Base-by-base conservation (phyloP, 53 echinoderm and acorn worm genomes). In the Astropecten irregularis region DNA sequence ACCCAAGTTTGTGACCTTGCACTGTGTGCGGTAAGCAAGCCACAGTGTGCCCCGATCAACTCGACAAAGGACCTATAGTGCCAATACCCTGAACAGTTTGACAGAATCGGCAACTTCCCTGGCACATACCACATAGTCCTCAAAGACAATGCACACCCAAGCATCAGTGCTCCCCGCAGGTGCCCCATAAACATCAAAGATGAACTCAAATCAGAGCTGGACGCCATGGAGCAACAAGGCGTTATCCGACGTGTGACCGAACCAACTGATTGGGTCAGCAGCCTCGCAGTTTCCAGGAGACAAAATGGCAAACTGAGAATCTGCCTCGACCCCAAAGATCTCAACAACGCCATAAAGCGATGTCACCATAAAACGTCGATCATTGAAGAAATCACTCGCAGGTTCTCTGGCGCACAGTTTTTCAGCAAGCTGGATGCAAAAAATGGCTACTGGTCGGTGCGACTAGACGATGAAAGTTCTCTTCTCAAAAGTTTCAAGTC, bases 181-280 rank as follows among this genome's bases (percentile, higher is more conserved):
- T n/a, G n/a, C n/a, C n/a, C n/a, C n/a, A n/a, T n/a, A n/a, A n/a
- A n/a, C n/a, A n/a, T n/a, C n/a, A n/a, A n/a, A n/a, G n/a, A n/a
- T n/a, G n/a, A n/a, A n/a, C n/a, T n/a, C n/a, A n/a, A n/a, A n/a
- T n/a, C n/a, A n/a, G n/a, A n/a, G n/a, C n/a, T n/a, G n/a, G n/a
- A n/a, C n/a, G n/a, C n/a, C n/a, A n/a, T n/a, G n/a, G n/a, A n/a
- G n/a, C n/a, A n/a, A n/a, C n/a, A n/a, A n/a, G n/a, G n/a, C n/a
- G n/a, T n/a, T n/a, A n/a, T n/a, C n/a, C n/a, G n/a, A n/a, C n/a
- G n/a, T n/a, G n/a, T n/a, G 4, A 86, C 82, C 32, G 86, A 86
- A 27, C 90, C 77, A n/a, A 86, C 86, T 2, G 86, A 86, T 25
- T 86, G 90, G 86, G 86, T 90, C n/a, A 81, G 54, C 28, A 83